phyloP scores from a whole-genome alignment of 2,888 invertebrate genomes.

The Hanleya hanleyi region DNA sequence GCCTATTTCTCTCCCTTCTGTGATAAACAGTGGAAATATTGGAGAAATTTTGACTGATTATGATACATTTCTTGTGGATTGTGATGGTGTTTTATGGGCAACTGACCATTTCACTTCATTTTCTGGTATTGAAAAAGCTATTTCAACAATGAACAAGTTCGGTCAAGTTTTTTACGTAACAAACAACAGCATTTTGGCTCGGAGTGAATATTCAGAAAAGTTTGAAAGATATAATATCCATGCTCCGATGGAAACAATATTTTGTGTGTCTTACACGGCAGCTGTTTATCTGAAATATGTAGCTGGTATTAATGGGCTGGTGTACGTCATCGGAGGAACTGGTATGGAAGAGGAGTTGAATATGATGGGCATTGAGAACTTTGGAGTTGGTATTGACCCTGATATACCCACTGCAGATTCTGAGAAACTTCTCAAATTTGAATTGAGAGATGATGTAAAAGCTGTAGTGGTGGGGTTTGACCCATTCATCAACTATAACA shows the following conservation, averaged over 20 bases:
- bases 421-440: constrained; percentile 42
- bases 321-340: constrained; percentile 86
- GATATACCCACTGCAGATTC: constrained; percentile 44
- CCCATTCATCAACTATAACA: constrained; percentile 91
- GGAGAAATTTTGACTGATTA: too few relatives aligned
- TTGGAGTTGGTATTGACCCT: constrained; percentile 79
- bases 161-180: too few relatives aligned
- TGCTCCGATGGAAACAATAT: constrained; percentile 79
- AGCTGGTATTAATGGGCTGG: constrained; percentile 82
- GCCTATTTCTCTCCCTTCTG: too few relatives aligned
- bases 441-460: constrained; percentile 77
- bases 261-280: constrained; percentile 86
- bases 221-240: constrained; percentile 53
- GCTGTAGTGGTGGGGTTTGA: constrained; percentile 97
- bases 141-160: too few relatives aligned
- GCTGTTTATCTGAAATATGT: constrained; percentile 85
- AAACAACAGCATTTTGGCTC: too few relatives aligned
- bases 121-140: too few relatives aligned
- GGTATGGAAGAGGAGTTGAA: constrained; percentile 90
- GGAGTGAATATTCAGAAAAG: constrained; percentile 49
- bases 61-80: too few relatives aligned
- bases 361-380: constrained; percentile 82
- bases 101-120: too few relatives aligned
- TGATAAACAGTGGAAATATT: too few relatives aligned
- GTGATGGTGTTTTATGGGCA: too few relatives aligned